Base-by-base conservation (phyloP, 2,888 invertebrate genomes). In the Eueremaeus valkanovi region DNA sequence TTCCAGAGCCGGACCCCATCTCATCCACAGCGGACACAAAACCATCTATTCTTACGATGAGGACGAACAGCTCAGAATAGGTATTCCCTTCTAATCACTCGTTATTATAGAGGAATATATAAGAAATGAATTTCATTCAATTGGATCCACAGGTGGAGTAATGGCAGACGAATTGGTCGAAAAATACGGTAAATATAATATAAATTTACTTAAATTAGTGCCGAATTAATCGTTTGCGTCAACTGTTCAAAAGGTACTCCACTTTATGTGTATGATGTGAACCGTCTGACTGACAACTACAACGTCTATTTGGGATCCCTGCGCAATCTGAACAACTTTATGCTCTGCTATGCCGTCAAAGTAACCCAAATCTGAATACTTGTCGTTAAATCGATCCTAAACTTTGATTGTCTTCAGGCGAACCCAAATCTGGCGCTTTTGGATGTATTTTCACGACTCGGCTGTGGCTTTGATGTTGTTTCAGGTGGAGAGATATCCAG, bases 401-500 rank as follows among this genome's bases (percentile, higher is more conserved):
- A 36, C 36, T 36, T 51, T 45, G 18, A 51, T 51, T 36, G 36
- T 8, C 36, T 84, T 40, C 84, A 84, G 78, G 84, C 84, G 6
- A 84, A 84, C 77, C 79, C 80, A 74, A 83, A 82, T 76, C 79
- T 82, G 13, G 63, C 79, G 3, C 75, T 84, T 73, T 73, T 84
- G 72, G 73, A 79, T 61, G 58, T 81, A 3, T 77, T 84, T 42
- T 79, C 80, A 63, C 66, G 77, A 75, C 79, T 58, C 21, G 80
- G 74, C 78, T 79, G 2, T 78, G 80, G 77, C 79, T 81, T 72
- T 76, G 81, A 80, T 51, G 81, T 81, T 0, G 84, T 84, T 11
- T 84, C 83, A 70, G 84, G 84, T 0, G 80, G 81, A 66, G 84
- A 85, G 78, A 78, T 84, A n/a, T 77, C 80, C 29, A 74, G 83